A percentile compares a stretch with the other conserved stretches of the same genome.
Conservation (phyloP, 1,140 invertebrate species). For the Nasonia giraulti region DNA sequence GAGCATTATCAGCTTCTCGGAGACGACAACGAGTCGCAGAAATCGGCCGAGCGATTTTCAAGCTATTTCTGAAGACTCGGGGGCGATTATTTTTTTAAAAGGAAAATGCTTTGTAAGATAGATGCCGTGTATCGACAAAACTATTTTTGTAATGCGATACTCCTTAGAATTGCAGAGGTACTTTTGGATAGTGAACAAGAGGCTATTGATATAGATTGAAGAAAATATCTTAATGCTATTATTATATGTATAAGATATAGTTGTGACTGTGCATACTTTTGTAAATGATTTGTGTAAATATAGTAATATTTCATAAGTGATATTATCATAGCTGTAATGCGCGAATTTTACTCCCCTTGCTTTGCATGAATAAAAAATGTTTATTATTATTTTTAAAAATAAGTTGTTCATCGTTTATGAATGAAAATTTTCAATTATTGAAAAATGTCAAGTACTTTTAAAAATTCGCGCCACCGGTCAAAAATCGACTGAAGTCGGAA, state of each 20-base stretch:
- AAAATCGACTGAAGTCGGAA: background rate
- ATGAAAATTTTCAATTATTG: background rate
- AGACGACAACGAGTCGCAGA: background rate
- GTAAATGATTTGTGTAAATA: background rate
- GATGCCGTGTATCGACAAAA: background rate
- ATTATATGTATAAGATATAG: too few relatives aligned
- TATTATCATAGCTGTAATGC: background rate
- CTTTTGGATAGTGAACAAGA: background rate
- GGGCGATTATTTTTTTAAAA: too few relatives aligned
- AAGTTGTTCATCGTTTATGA: background rate
- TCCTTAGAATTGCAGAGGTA: background rate
- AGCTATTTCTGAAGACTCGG: background rate
- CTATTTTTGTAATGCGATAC: background rate
- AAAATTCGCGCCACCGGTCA: background rate
- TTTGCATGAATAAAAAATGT: background rate
- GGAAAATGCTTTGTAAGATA: background rate
- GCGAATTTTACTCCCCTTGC: background rate
- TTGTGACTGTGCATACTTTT: background rate
- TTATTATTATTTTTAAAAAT: background rate
- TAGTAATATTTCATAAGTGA: slow-evolving; percentile 4
- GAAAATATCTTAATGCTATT: too few relatives aligned
- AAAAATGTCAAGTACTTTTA: background rate
- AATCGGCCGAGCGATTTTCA: background rate
- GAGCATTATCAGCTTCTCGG: background rate
- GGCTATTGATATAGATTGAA: too few relatives aligned